These are phyloP conservation scores for Sesamia nonagrioides DNA, from an alignment of 1,140 invertebrate species.

Conservation along the genomic window DNA sequence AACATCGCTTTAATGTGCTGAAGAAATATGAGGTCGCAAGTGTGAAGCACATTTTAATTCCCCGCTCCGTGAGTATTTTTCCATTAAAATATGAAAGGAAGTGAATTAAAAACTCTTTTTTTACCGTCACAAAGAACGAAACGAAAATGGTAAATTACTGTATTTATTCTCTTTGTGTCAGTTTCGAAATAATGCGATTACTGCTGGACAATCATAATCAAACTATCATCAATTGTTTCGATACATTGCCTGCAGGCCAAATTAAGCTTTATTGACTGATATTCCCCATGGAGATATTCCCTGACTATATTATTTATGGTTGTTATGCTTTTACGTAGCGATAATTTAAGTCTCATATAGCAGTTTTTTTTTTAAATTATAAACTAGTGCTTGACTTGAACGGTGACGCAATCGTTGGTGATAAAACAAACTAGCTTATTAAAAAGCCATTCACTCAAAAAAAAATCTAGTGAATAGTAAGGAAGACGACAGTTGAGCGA, in stretches of 20 bases:
- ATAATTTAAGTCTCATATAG: neutral
- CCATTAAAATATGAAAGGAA: slow-evolving; percentile 11
- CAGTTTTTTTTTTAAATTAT: too few relatives aligned
- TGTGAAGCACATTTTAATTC: slow-evolving; percentile 44
- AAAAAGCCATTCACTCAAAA: too few relatives aligned
- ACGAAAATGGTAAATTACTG: slow-evolving; percentile 26
- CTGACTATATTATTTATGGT: neutral
- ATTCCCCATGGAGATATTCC: neutral
- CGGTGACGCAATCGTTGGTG: too few relatives aligned
- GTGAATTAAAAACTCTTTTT: slow-evolving; percentile 4
- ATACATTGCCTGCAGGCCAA: slow-evolving; percentile 29
- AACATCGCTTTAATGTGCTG: slow-evolving; percentile 44
- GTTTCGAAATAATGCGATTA: slow-evolving; percentile 39
- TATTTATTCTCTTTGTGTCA: slow-evolving; percentile 30
- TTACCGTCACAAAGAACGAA: slow-evolving; percentile 17
- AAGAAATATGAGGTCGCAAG: slow-evolving; percentile 48
- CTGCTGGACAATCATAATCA: slow-evolving; percentile 26
- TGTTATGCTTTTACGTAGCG: slow-evolving; percentile 13
- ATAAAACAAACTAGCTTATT: too few relatives aligned
- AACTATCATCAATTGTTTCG: slow-evolving; percentile 38
- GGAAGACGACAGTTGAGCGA: too few relatives aligned
- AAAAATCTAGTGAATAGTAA: too few relatives aligned
- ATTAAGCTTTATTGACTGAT: slow-evolving; percentile 33
- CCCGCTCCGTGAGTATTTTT: neutral
- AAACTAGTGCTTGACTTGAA: too few relatives aligned